Conservation (phyloP, 2,113 vertebrate species). For the Crypturellus undulatus region DNA sequence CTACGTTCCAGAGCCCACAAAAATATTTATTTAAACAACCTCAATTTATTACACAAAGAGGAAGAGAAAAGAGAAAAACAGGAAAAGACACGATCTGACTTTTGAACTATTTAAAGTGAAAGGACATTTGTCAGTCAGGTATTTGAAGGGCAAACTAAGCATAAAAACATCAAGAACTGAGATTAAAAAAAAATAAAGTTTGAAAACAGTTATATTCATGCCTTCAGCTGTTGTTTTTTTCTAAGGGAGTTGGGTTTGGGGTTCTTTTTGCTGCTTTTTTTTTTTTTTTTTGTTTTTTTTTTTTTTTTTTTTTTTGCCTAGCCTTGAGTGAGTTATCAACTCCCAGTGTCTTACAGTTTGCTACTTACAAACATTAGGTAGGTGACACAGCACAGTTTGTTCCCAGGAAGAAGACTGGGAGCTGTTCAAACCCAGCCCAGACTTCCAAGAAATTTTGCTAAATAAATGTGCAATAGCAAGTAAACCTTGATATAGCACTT, state of each 20-base stretch:
- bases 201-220: not conserved
- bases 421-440: not conserved
- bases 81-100: not conserved
- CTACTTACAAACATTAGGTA: not conserved
- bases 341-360: not conserved
- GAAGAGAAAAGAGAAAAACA: constrained; percentile 9
- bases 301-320: not conserved
- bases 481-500: not conserved
- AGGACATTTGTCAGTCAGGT: not conserved
- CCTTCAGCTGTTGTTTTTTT: not conserved
- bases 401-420: not conserved
- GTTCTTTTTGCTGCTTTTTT: not conserved
- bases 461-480: not conserved
- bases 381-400: not conserved
- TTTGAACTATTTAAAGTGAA: not conserved
- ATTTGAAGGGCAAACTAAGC: not conserved
- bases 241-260: not conserved
- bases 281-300: not conserved
- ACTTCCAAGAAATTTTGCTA: not conserved
- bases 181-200: not conserved
- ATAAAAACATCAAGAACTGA: not conserved
- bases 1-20: not conserved
- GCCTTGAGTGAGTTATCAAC: not conserved
- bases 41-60: not conserved
- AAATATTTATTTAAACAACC: not conserved